phyloP scores from a whole-genome alignment of 2,797 vertebrate genomes.

The Antennarius maculatus region DNA sequence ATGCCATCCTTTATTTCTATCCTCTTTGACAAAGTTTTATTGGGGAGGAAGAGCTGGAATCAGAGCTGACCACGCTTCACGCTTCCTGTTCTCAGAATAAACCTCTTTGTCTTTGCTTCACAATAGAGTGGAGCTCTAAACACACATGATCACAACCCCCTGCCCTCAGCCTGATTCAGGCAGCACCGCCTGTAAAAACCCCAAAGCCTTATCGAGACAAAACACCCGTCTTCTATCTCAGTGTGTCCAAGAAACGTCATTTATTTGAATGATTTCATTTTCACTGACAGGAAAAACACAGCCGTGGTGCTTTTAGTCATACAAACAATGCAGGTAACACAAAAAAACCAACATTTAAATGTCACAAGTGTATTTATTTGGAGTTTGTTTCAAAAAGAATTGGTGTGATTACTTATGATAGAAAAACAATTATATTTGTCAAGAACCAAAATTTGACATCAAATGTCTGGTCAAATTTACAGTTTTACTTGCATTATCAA shows the following conservation, averaged over 20 bases:
- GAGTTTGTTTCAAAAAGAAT: background rate
- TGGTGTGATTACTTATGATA: background rate
- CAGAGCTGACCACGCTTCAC: slow-evolving; percentile 51
- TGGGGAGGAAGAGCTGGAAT: slow-evolving; percentile 33
- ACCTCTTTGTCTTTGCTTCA: slow-evolving; percentile 70
- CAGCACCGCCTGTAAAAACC: slow-evolving; percentile 26
- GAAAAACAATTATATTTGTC: background rate
- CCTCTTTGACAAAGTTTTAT: background rate
- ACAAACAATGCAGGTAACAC: background rate
- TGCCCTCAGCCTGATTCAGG: slow-evolving; percentile 33
- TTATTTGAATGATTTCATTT: background rate
- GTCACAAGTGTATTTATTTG: background rate
- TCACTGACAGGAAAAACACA: background rate
- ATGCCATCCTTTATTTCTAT: slow-evolving; percentile 40
- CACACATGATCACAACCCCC: slow-evolving; percentile 20
- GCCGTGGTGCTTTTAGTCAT: background rate
- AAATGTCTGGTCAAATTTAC: background rate
- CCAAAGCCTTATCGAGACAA: slow-evolving; percentile 57
- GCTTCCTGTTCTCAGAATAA: slow-evolving; percentile 78
- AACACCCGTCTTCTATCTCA: slow-evolving; percentile 50
- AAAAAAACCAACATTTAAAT: background rate
- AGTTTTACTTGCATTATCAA: no score
- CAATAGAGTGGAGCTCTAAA: slow-evolving; percentile 56
- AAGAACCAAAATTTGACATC: background rate
- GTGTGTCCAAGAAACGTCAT: background rate